These are phyloP conservation scores for Grantiella picta DNA, from an alignment of 2,113 vertebrate genomes.

Conservation along the genomic window DNA sequence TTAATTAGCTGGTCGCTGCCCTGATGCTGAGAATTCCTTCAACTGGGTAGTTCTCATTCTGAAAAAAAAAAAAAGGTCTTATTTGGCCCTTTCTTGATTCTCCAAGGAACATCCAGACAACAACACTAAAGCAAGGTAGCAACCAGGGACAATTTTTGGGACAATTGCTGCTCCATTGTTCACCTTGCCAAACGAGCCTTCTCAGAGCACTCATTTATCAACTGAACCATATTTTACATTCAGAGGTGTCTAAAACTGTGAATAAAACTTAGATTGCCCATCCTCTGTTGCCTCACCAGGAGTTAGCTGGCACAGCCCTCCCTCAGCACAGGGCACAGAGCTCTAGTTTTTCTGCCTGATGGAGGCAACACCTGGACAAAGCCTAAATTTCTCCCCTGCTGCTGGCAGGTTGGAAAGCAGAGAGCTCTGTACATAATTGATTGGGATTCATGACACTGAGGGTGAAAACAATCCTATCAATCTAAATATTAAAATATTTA, in stretches of 20 bases:
- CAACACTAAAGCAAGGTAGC: background rate
- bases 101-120: background rate
- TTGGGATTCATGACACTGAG: rapidly evolving
- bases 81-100: background rate
- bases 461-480: background rate
- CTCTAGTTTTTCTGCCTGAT: background rate
- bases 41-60: background rate
- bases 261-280: background rate
- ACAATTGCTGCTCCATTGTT: background rate
- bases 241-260: rapidly evolving
- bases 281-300: background rate
- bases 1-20: background rate
- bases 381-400: background rate
- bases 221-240: background rate
- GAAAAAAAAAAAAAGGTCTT: no score
- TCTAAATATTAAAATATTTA: background rate
- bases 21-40: background rate
- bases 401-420: background rate
- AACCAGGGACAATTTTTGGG: background rate
- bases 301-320: background rate
- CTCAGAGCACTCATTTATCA: background rate
- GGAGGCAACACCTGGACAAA: background rate
- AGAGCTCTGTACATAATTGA: background rate
- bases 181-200: background rate
- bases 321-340: no score